phyloP scores from a whole-genome alignment of 2,113 vertebrate genomes.

The Eolophus roseicapilla region DNA sequence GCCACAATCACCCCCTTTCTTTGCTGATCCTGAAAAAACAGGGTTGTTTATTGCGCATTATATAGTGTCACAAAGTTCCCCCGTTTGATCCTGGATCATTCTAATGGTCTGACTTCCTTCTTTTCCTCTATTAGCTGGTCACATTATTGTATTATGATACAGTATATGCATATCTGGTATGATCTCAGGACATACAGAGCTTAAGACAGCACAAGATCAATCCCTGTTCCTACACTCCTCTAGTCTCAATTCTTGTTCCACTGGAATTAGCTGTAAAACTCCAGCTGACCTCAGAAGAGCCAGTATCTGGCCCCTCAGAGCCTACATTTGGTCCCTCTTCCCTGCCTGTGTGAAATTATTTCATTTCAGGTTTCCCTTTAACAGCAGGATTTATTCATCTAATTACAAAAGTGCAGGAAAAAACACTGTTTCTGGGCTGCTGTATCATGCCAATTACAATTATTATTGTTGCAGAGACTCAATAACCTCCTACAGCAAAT shows the following conservation, averaged over 20 bases:
- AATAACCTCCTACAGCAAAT: background rate
- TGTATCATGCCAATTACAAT: background rate
- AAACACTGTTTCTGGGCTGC: background rate
- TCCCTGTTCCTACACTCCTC: background rate
- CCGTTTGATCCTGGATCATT: background rate
- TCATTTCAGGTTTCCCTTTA: background rate
- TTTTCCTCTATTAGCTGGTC: background rate
- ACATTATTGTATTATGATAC: background rate
- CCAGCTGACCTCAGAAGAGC: background rate
- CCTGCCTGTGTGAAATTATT: background rate
- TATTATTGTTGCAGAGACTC: background rate
- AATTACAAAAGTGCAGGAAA: background rate
- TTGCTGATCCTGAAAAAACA: slow-evolving; percentile 81
- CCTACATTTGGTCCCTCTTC: background rate
- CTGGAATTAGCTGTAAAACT: background rate
- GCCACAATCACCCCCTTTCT: slow-evolving; percentile 88
- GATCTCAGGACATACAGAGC: background rate
- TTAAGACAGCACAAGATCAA: background rate
- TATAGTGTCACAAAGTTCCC: background rate
- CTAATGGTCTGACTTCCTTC: background rate
- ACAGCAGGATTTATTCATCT: background rate
- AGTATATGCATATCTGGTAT: background rate
- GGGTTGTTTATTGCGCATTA: background rate
- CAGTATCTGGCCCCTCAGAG: background rate
- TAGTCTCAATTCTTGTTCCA: background rate